A percentile compares a stretch with the other conserved stretches of the same genome.
These are phyloP conservation scores for Machimus rusticus DNA, from an alignment of 2,888 invertebrate species.

Conservation along the genomic window DNA sequence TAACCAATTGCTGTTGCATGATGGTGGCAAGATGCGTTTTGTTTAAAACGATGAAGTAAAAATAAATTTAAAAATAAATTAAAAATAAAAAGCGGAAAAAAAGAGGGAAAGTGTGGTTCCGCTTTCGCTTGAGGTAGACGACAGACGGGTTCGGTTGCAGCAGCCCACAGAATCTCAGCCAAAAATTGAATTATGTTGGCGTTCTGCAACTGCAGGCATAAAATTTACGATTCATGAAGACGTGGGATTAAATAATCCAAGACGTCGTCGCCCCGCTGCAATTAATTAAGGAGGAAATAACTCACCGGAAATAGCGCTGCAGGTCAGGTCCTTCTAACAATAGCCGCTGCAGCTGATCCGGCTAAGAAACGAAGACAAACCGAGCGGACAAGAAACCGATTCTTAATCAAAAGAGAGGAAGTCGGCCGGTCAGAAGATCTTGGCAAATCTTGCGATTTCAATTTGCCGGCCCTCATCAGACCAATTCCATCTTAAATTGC, in stretches of 20 bases:
- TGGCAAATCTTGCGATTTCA: background rate
- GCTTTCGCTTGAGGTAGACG: background rate
- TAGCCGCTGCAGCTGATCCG: conserved; percentile 6
- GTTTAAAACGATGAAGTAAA: background rate
- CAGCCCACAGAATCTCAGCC: background rate
- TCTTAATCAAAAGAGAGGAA: conserved; percentile 9
- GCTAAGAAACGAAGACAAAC: background rate
- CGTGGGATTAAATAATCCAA: conserved; percentile 22
- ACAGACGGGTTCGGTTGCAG: background rate
- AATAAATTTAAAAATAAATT: background rate
- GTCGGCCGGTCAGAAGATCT: background rate
- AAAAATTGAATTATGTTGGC: conserved; percentile 8
- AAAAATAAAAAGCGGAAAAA: background rate
- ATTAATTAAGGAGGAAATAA: conserved; percentile 16
- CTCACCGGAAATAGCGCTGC: conserved; percentile 5
- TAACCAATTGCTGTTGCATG: background rate
- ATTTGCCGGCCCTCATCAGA: background rate
- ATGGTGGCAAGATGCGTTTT: background rate
- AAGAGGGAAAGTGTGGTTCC: conserved; percentile 23
- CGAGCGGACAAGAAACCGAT: background rate
- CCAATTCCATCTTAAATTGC: background rate
- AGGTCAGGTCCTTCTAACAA: conserved; percentile 11
- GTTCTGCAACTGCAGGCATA: background rate
- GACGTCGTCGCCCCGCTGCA: background rate
- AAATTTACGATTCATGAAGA: background rate